Percentiles rank a stretch among this genome's conserved stretches.
phyloP scores from a whole-genome alignment of 2,113 vertebrate species.

The Microtus ochrogaster region DNA sequence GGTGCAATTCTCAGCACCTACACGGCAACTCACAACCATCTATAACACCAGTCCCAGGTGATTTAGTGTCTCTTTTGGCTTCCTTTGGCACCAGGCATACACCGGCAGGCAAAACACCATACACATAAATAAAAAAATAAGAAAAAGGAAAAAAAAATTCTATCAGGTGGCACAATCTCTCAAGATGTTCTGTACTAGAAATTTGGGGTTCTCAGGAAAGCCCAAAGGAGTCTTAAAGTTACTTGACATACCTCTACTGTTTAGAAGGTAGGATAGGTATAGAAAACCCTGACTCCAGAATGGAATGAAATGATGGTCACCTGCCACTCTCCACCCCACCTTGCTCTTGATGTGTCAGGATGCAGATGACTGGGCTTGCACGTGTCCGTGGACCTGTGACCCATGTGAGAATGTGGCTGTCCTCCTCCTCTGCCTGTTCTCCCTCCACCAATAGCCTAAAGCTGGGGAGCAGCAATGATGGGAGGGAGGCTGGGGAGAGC shows the following conservation, averaged over 20 bases:
- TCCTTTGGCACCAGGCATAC: background rate
- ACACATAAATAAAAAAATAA: background rate
- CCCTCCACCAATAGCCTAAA: background rate
- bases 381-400: background rate
- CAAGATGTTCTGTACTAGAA: background rate
- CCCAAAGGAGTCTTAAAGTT: background rate
- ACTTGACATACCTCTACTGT: background rate
- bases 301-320: background rate
- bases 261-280: background rate
- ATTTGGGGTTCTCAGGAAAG: slow-evolving; percentile 5
- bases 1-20: background rate
- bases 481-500: background rate
- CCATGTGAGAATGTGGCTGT: rapidly evolving
- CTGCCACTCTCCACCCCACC: background rate
- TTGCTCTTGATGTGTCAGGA: background rate
- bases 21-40: background rate
- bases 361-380: too few relatives aligned
- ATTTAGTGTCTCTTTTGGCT: background rate
- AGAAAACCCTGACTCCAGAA: background rate
- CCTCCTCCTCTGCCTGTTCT: background rate
- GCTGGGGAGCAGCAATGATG: background rate
- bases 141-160: background rate
- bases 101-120: background rate
- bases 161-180: background rate
- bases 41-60: background rate